A percentile compares a stretch with the other conserved stretches of the same genome.
Conservation (phyloP, 2,888 invertebrate species). For the Pinctada fucata region DNA sequence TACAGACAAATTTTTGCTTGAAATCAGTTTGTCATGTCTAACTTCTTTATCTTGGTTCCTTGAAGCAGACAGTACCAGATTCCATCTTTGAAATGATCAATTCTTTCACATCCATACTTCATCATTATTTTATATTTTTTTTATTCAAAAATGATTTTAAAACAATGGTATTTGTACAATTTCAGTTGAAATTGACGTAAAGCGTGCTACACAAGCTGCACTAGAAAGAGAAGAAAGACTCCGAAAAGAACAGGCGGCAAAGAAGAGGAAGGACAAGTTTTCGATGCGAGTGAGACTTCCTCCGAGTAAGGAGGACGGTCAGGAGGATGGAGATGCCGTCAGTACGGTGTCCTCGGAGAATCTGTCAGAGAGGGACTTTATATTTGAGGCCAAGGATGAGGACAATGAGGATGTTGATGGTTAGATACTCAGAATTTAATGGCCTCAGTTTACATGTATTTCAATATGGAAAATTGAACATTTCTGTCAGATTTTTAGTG, state of each 20-base stretch:
- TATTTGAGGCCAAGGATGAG: conserved; percentile 33
- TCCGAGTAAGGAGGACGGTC: conserved; percentile 2
- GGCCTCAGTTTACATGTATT: no score
- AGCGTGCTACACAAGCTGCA: conserved; percentile 50
- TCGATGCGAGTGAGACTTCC: conserved; percentile 22
- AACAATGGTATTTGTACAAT: background rate
- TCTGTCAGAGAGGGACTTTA: conserved; percentile 41
- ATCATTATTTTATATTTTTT: no score
- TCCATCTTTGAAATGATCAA: no score
- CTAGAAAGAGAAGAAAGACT: conserved; percentile 39
- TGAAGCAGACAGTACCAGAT: no score
- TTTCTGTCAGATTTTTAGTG: no score
- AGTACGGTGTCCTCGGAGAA: conserved; percentile 53
- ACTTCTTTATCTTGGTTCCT: no score
- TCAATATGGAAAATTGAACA: no score
- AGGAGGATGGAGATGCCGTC: conserved; percentile 44
- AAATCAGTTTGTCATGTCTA: no score
- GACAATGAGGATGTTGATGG: conserved; percentile 12
- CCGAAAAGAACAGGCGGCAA: conserved; percentile 23
- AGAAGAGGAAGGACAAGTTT: conserved; percentile 29
- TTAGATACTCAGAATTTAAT: background rate
- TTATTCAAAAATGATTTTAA: no score
- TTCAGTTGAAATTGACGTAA: conserved; percentile 56
- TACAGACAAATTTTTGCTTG: no score
- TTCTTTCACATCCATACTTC: no score